Evolutionary conservation across 2,113 vertebrate genomes (phyloP).

Genomic region (cat (Felis catus)): DNA sequence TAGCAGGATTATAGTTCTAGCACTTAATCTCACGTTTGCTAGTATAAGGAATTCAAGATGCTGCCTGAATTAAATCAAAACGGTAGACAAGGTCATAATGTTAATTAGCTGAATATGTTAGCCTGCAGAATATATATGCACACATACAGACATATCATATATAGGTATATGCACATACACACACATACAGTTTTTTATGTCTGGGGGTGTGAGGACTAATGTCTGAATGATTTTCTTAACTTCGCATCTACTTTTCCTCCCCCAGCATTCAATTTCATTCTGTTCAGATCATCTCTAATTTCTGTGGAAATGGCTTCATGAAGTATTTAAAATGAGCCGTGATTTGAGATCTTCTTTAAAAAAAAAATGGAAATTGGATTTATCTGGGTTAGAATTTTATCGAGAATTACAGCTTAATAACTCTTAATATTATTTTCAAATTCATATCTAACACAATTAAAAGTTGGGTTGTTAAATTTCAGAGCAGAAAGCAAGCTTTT

Average conservation of each 20-base stretch:
- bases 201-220: neutral
- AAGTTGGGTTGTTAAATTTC: neutral
- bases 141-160: neutral
- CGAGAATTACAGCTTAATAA: neutral
- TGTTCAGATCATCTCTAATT: neutral
- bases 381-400: constrained; percentile 19
- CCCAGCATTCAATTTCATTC: neutral
- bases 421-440: neutral
- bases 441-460: constrained; percentile 13
- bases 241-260: neutral
- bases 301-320: neutral
- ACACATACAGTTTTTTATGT: neutral
- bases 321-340: neutral
- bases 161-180: too few species aligned
- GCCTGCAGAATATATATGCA: neutral
- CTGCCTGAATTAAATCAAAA: neutral
- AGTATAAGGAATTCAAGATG: neutral
- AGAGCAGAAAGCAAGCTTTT: neutral
- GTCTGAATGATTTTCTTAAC: constrained; percentile 1
- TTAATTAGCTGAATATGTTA: neutral
- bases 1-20: neutral
- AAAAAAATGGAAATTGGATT: neutral
- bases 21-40: neutral
- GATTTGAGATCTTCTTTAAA: constrained; percentile 19
- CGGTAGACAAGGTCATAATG: neutral